Percentiles rank a stretch among this genome's conserved stretches.
phyloP scores from a whole-genome alignment of 2,888 invertebrate species.

The Scaptomyza parva region DNA sequence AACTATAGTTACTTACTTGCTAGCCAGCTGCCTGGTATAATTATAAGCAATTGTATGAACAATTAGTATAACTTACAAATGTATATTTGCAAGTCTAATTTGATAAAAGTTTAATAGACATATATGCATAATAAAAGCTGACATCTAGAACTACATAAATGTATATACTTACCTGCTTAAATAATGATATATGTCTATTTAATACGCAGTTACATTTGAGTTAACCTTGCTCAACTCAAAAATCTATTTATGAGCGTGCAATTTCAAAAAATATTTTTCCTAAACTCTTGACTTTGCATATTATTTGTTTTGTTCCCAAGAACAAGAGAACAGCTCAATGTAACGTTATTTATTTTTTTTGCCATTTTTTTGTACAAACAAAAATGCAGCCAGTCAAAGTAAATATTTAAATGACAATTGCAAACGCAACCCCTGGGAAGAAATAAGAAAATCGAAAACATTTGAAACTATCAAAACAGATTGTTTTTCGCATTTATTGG shows the following conservation, averaged over 20 bases:
- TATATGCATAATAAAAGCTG: not conserved
- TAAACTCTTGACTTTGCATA: conserved; percentile 9
- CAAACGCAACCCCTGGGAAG: not conserved
- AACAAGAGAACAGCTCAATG: conserved; percentile 7
- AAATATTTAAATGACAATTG: conserved; percentile 35
- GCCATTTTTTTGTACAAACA: conserved; percentile 48
- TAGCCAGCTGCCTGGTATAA: conserved; percentile 15
- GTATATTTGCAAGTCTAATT: not conserved
- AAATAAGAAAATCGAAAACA: not conserved
- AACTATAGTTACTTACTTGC: conserved; percentile 14
- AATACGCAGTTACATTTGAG: not conserved
- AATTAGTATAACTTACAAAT: conserved; percentile 12
- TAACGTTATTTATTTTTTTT: conserved; percentile 9
- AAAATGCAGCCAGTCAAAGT: conserved; percentile 30
- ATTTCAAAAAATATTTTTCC: conserved; percentile 6
- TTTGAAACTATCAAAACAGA: conserved; percentile 1
- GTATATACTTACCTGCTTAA: not conserved
- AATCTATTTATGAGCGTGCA: not conserved
- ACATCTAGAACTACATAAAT: not conserved
- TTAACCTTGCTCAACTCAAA: not conserved
- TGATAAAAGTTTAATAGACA: not conserved
- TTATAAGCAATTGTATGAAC: conserved; percentile 27
- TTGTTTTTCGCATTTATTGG: not conserved
- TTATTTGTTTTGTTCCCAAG: conserved; percentile 9
- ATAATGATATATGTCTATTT: not conserved